phyloP scores from a whole-genome alignment of 1,140 invertebrate genomes.

The Drosophila pruinosa region DNA sequence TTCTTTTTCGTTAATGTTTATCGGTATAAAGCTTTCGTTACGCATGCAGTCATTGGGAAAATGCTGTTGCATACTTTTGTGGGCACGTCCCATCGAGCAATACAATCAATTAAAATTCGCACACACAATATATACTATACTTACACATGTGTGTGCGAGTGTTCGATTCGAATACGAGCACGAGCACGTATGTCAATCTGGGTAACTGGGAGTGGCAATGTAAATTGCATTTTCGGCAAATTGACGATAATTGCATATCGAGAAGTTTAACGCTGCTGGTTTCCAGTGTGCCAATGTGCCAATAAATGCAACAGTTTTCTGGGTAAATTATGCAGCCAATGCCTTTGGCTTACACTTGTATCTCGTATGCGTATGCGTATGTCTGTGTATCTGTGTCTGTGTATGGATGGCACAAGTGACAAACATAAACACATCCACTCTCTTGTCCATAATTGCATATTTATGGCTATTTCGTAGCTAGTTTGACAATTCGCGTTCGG shows the following conservation, averaged over 20 bases:
- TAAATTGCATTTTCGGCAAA: slow-evolving; percentile 2
- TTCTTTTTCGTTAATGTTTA: background rate
- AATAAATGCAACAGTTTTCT: slow-evolving; percentile 20
- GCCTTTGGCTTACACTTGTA: background rate
- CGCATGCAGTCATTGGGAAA: slow-evolving; percentile 33
- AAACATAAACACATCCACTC: slow-evolving; percentile 38
- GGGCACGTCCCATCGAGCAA: background rate
- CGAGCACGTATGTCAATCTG: background rate
- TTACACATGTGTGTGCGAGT: background rate
- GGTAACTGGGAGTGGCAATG: slow-evolving; percentile 1
- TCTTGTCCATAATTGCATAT: slow-evolving; percentile 56
- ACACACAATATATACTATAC: slow-evolving; percentile 12
- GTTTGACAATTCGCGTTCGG: slow-evolving; percentile 55
- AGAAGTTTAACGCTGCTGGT: slow-evolving; percentile 1
- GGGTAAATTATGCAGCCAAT: slow-evolving; percentile 12
- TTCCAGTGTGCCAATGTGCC: background rate
- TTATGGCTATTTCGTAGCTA: slow-evolving; percentile 39
- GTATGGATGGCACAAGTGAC: slow-evolving; percentile 2
- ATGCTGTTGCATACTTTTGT: slow-evolving; percentile 35
- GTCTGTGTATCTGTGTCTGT: slow-evolving; percentile 10
- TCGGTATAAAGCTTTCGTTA: slow-evolving; percentile 47
- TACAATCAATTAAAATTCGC: slow-evolving; percentile 1
- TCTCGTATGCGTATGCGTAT: background rate
- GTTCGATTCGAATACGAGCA: background rate
- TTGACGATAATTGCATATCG: slow-evolving; percentile 26